These are phyloP conservation scores for Rhea americana DNA, from an alignment of 2,113 vertebrate species.

Conservation along the genomic window DNA sequence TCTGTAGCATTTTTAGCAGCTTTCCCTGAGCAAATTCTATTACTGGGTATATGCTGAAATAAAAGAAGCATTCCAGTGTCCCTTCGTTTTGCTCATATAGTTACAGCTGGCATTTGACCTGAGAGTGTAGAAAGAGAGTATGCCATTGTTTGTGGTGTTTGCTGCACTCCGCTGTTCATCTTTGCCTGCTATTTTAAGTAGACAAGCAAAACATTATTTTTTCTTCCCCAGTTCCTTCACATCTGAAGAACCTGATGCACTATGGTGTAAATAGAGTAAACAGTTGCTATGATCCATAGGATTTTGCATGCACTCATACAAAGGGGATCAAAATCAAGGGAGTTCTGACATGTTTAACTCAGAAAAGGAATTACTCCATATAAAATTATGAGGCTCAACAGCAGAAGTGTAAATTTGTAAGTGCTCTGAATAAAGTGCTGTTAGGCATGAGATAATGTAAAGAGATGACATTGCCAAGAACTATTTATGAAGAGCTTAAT, in stretches of 20 bases:
- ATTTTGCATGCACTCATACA: background rate
- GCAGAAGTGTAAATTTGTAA: constrained; percentile 73
- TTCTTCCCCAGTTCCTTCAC: constrained; percentile 28
- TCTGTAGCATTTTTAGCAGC: constrained; percentile 4
- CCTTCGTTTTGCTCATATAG: constrained; percentile 58
- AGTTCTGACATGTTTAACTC: constrained; percentile 41
- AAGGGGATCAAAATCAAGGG: constrained; percentile 15
- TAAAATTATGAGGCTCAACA: constrained; percentile 71
- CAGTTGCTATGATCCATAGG: background rate
- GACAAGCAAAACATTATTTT: constrained; percentile 33
- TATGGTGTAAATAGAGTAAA: background rate
- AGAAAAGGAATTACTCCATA: constrained; percentile 56
- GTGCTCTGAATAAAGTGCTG: constrained; percentile 69
- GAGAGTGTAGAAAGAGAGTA: constrained; percentile 30
- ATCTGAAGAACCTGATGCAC: background rate
- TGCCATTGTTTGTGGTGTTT: constrained; percentile 20
- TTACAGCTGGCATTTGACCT: constrained; percentile 61
- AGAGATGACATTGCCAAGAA: constrained; percentile 80
- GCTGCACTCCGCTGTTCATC: background rate
- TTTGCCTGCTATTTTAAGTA: constrained; percentile 38
- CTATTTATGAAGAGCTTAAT: constrained; percentile 82
- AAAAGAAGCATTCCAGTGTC: constrained; percentile 28
- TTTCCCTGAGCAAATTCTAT: constrained; percentile 32
- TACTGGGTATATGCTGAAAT: constrained; percentile 18
- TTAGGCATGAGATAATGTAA: constrained; percentile 76